Evolutionary conservation across 2,797 vertebrate species (phyloP), one percentile per base, ranked within the genome.

Genomic region (Myotis vivesi): DNA sequence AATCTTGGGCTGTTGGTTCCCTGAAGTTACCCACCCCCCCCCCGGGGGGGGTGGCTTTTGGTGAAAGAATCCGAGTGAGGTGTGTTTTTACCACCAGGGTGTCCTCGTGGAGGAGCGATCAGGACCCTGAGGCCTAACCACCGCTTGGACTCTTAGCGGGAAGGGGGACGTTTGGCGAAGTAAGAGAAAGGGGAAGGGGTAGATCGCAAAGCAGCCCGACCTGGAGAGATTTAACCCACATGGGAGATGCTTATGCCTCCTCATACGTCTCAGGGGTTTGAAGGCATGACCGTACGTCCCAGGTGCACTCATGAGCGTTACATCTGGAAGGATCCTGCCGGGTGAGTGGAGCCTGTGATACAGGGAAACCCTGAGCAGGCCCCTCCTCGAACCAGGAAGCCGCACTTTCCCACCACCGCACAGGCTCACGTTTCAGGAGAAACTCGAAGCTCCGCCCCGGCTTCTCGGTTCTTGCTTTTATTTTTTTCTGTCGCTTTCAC

Each of bases 351-450:
- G 30, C 73, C 96, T 92, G 95, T 59, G 90, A 95, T 94, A 91
- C 28, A 82, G 0, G 5, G 75, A 72, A 53, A 90, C 62, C 64
- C 68, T 4, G 55, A 85, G 91, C 55, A 92, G 95, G 71, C 85
- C 93, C 1, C 6, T 72, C 94, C 92, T 92, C 68, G 59, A 51
- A 96, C 85, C 85, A 95, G 97, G 96, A 97, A 97, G 96, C 79
- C 86, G 64, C 64, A 83, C 72, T 97, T 97, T 95, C 96, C 97
- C 97, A 96, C 92, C 95, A 41, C 68, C 49, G 36, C 59, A 49
- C 0, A 22, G 82, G 88, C 79, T 97, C 85, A 46, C 1, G 33
- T 97, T 95, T 97, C 97, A 94, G 1, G 3, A 95, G 87, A 92
- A 96, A 90, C 95, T 84, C 89, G 46, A 87, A 36, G 91, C 81